Conservation (phyloP, 2,113 vertebrate genomes). For the Epinephelus moara region DNA sequence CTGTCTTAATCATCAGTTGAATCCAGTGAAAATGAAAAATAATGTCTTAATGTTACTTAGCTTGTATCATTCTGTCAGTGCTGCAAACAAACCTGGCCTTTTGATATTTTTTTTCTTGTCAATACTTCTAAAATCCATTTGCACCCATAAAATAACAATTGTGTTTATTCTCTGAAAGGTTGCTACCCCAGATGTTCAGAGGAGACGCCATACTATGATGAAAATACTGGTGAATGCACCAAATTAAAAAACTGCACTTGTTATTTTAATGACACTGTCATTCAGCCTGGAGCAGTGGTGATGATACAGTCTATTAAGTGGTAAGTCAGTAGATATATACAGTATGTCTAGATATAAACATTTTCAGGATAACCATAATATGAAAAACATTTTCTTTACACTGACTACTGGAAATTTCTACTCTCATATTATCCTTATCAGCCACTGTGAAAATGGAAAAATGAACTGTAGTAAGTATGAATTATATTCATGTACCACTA, state of each 20-base stretch:
- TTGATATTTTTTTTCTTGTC: not conserved
- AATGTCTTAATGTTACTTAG: not conserved
- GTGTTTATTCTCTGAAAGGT: conserved; percentile 73
- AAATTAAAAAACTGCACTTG: conserved; percentile 84
- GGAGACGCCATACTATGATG: conserved; percentile 85
- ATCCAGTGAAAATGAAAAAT: not conserved
- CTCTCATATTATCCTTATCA: conserved; percentile 39
- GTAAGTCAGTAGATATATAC: conserved; percentile 61
- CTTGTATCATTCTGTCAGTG: not conserved
- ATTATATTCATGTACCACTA: not conserved
- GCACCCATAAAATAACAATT: not conserved
- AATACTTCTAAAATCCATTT: not conserved
- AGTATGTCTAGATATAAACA: not conserved
- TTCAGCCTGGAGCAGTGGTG: conserved; percentile 67
- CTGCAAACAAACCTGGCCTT: too few relatives aligned
- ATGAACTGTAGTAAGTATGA: conserved; percentile 74
- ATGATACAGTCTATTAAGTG: conserved; percentile 46
- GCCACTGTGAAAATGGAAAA: conserved; percentile 67
- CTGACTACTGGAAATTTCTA: conserved; percentile 6
- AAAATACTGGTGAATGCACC: conserved; percentile 86
- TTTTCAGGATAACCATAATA: not conserved
- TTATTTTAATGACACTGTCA: conserved; percentile 79
- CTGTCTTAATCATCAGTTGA: not conserved
- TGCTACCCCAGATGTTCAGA: conserved; percentile 89
- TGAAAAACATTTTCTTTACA: not conserved